Base-by-base conservation (phyloP, 2,113 vertebrate genomes). In the Sitta europaea region DNA sequence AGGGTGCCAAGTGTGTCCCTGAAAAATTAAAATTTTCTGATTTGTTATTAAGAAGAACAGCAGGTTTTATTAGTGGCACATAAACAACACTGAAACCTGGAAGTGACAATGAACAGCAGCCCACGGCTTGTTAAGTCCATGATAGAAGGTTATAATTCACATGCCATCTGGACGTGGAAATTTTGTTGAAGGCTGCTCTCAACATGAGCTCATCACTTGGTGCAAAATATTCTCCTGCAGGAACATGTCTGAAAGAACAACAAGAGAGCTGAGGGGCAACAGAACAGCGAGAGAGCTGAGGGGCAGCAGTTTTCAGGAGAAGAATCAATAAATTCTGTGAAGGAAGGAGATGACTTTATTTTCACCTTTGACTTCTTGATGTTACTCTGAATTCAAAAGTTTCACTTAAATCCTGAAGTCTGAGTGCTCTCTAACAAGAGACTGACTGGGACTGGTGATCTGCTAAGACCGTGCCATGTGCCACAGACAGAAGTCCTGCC, bases 91-190 rank as follows among this genome's bases (percentile, higher is more conserved):
- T 61, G 33, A 76, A 92, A 74, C 51, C 23, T 86, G 66, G 58
- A 89, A 92, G 77, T 62, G 70, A 51, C 62, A 67, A 47, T 81
- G 70, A 95, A n/a, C 29, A 77, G 73, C 81, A 71, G 48, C 58
- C 84, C 79, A 82, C 17, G 0, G 36, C 81, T 96, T 93, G 78
- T 85, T 86, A 85, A 94, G 62, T 89, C 76, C 53, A 6, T 53
- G 43, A 95, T 83, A 87, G 86, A 95, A 88, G 82, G 71, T 86
- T 90, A 51, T 77, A 91, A 96, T 90, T 96, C 95, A 53, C 63
- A 12, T 55, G 87, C 90, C 95, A 91, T 90, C 65, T 93, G 92
- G 72, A 77, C 2, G 3, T 58, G 61, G 82, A 82, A 93, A 92
- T 78, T 62, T 83, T 92, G 42, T 92, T 77, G 68, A 77, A 92